Evolutionary conservation across 2,797 vertebrate species (phyloP), one percentile per base, ranked within the genome.

Genomic region (Dermochelys coriacea): DNA sequence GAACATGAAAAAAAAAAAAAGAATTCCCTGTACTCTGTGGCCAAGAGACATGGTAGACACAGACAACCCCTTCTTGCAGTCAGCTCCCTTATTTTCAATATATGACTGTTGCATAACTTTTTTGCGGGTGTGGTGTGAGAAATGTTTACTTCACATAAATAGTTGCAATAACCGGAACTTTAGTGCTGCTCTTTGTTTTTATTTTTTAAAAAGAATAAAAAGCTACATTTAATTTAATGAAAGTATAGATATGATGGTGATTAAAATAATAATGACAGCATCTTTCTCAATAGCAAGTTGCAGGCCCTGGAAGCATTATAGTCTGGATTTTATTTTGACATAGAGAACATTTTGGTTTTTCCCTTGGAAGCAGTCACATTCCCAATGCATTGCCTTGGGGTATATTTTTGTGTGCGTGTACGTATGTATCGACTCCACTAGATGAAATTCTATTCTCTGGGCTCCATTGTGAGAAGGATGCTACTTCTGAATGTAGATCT

Each of bases 161-260:
- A 77, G 52, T 61, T 82, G 54, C 31, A 74, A 68, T 85, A 89
- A 64, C 71, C 71, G 50, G 82, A 54, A n/a, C 57, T 10, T 54
- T 55, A 37, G 10, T 79, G 37, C 64, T 83, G 7, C 55, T 88
- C 93, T 87, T 85, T 83, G 64, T 61, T 75, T 59, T 6, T n/a
- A n/a, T 37, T 25, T 51, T 80, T 23, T 29, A 29, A 59, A 79
- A 79, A 23, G 18, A 81, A 54, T 4, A 68, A 91, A 47, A 74
- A 84, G 79, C 27, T 54, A 4, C 49, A 45, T 77, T 95, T 93
- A 88, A 87, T 92, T 92, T 91, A 89, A 91, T 94, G 83, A 27
- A 61, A 79, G 23, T 81, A 45, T 89, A 86, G 95, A 78, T 82
- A 64, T 55, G 4, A 8, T 16, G 84, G 21, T 37, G 77, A 84